phyloP scores from a whole-genome alignment of 2,888 invertebrate genomes.

The Agonopterix arenella region DNA sequence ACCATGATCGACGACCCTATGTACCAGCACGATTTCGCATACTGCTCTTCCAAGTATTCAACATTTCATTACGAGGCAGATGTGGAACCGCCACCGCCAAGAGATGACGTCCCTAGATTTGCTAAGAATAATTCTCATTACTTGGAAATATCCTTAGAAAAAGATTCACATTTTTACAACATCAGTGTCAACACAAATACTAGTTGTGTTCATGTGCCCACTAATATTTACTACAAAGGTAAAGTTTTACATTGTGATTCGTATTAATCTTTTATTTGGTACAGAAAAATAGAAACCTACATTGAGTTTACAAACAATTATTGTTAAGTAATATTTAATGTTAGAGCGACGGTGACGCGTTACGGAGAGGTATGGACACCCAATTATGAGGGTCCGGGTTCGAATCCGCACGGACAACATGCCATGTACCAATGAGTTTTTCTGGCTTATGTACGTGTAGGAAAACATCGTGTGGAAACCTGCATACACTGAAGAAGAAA shows the following conservation, averaged over 20 bases:
- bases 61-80: slow-evolving; percentile 38
- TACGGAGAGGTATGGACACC: no score
- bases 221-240: slow-evolving; percentile 93
- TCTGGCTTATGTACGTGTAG: no score
- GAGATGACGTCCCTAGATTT: slow-evolving; percentile 32
- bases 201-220: slow-evolving; percentile 95
- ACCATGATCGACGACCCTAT: slow-evolving; percentile 46
- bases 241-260: slow-evolving; percentile 4
- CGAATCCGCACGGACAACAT: no score
- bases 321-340: no score
- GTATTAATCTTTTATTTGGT: no score
- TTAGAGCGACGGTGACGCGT: no score
- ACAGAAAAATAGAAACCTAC: no score
- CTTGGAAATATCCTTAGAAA: slow-evolving; percentile 77
- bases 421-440: no score
- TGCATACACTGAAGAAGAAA: no score
- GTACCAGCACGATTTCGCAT: slow-evolving; percentile 61
- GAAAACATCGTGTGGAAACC: no score
- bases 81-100: slow-evolving; percentile 7
- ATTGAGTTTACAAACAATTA: no score
- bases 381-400: no score
- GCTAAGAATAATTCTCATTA: slow-evolving; percentile 58
- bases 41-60: slow-evolving; percentile 91
- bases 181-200: slow-evolving; percentile 86
- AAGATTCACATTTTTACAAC: slow-evolving; percentile 90